These are phyloP conservation scores for Chymomyza amoena DNA, from an alignment of 2,888 invertebrate genomes.

Conservation along the genomic window DNA sequence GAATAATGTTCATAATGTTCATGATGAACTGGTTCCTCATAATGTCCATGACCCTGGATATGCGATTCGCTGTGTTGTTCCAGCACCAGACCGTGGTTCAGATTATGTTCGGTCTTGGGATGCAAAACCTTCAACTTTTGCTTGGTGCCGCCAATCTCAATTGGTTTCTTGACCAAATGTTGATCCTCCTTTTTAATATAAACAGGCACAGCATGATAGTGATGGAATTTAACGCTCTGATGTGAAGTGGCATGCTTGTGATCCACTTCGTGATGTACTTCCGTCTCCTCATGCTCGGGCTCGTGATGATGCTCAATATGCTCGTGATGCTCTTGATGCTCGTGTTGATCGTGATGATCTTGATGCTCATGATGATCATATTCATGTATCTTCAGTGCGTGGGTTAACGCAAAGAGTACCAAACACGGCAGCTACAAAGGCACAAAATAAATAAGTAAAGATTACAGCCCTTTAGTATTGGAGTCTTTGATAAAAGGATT, in stretches of 20 bases:
- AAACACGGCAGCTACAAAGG: conserved; percentile 65
- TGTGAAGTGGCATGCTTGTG: conserved; percentile 85
- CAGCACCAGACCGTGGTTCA: conserved; percentile 82
- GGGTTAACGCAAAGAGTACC: conserved; percentile 43
- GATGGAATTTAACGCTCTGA: conserved; percentile 85
- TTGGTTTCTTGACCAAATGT: conserved; percentile 83
- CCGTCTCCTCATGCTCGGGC: conserved; percentile 78
- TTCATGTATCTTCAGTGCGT: conserved; percentile 72
- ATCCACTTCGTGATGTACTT: conserved; percentile 82
- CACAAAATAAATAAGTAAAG: neutral
- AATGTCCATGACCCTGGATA: conserved; percentile 73
- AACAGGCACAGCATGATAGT: conserved; percentile 85
- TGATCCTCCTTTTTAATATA: conserved; percentile 85
- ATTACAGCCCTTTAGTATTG: neutral
- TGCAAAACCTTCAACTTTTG: conserved; percentile 82
- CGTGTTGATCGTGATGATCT: conserved; percentile 55
- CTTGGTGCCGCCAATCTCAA: conserved; percentile 83
- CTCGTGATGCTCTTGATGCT: conserved; percentile 27
- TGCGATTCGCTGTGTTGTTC: conserved; percentile 80
- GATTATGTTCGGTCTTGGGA: conserved; percentile 82
- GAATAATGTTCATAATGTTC: conserved; percentile 76
- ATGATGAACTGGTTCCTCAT: conserved; percentile 74
- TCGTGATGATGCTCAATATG: conserved; percentile 61
- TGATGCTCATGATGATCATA: conserved; percentile 53
- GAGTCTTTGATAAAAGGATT: neutral